These are phyloP conservation scores for Corydoras maculifer DNA, from an alignment of 2,113 vertebrate genomes.

Conservation along the genomic window DNA sequence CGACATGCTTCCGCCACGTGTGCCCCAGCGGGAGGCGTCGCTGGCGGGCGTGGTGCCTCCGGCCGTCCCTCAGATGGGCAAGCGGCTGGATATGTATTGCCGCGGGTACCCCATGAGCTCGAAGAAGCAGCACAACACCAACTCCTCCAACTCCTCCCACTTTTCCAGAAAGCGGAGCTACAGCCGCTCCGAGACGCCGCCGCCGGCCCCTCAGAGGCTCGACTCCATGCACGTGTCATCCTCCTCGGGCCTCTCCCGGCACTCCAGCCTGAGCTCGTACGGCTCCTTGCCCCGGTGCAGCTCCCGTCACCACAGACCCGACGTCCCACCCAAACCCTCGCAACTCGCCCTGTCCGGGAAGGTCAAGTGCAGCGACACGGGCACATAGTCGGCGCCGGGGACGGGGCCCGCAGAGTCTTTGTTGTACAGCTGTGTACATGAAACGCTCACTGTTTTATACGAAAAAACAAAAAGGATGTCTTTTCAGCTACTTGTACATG, in stretches of 20 bases:
- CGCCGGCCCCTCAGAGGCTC: slow-evolving; percentile 90
- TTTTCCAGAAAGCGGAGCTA: slow-evolving; percentile 93
- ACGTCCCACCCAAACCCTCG: slow-evolving; percentile 92
- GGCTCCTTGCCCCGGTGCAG: slow-evolving; percentile 86
- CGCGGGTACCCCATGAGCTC: slow-evolving; percentile 84
- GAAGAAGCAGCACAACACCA: slow-evolving; percentile 98
- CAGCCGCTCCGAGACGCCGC: slow-evolving; percentile 83
- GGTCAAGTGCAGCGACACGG: slow-evolving; percentile 86
- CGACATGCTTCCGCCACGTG: slow-evolving; percentile 80
- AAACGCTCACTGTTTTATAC: slow-evolving; percentile 57
- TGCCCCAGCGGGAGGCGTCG: slow-evolving; percentile 93
- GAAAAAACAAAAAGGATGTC: slow-evolving; percentile 47
- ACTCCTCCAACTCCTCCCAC: slow-evolving; percentile 97
- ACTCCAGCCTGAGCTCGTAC: slow-evolving; percentile 82
- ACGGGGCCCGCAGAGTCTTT: slow-evolving; percentile 51
- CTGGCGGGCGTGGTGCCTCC: slow-evolving; percentile 69
- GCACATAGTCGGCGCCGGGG: slow-evolving; percentile 78
- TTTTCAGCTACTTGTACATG: slow-evolving; percentile 61
- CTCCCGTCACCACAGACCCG: slow-evolving; percentile 89
- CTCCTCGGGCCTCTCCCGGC: slow-evolving; percentile 76
- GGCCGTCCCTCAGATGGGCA: slow-evolving; percentile 82
- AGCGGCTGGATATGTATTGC: slow-evolving; percentile 86
- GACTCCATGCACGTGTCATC: slow-evolving; percentile 95
- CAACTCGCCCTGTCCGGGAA: slow-evolving; percentile 83
- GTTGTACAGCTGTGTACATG: slow-evolving; percentile 74